Evolutionary conservation across 2,113 vertebrate genomes (phyloP).

Genomic region (Pristiophorus japonicus): DNA sequence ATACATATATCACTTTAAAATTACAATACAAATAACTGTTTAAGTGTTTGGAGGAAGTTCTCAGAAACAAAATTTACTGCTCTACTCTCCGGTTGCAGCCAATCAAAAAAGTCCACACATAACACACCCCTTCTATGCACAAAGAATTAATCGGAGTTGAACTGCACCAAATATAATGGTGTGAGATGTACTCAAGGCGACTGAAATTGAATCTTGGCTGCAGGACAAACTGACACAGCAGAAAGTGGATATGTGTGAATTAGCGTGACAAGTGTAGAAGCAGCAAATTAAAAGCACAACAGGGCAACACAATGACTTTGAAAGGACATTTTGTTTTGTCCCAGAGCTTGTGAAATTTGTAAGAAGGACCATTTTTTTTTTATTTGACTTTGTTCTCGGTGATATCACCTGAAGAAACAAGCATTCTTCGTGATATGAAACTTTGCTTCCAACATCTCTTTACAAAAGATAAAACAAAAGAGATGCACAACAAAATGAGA

Average conservation of each 20-base stretch:
- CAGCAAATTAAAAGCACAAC: neutral
- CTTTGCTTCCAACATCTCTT: neutral
- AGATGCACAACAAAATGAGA: neutral
- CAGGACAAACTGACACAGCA: slow-evolving; percentile 10
- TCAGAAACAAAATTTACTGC: neutral
- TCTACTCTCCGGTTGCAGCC: neutral
- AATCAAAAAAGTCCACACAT: neutral
- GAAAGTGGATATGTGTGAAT: neutral
- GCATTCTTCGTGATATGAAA: too few species aligned
- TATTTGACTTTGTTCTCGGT: neutral
- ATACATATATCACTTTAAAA: slow-evolving; percentile 18
- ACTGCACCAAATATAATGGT: neutral
- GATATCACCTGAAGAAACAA: neutral
- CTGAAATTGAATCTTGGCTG: neutral
- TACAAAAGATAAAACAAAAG: neutral
- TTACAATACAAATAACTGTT: neutral
- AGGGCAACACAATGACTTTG: neutral
- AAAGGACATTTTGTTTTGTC: neutral
- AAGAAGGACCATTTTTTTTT: neutral
- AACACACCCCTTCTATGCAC: neutral
- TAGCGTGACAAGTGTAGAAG: neutral
- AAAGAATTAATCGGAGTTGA: slow-evolving; percentile 6
- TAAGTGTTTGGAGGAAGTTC: neutral
- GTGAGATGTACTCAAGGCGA: neutral
- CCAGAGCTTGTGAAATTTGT: neutral